Percentiles rank a stretch among this genome's conserved stretches.
Evolutionary conservation across 2,797 vertebrate species (phyloP).

Genomic region (Oophaga sylvatica): DNA sequence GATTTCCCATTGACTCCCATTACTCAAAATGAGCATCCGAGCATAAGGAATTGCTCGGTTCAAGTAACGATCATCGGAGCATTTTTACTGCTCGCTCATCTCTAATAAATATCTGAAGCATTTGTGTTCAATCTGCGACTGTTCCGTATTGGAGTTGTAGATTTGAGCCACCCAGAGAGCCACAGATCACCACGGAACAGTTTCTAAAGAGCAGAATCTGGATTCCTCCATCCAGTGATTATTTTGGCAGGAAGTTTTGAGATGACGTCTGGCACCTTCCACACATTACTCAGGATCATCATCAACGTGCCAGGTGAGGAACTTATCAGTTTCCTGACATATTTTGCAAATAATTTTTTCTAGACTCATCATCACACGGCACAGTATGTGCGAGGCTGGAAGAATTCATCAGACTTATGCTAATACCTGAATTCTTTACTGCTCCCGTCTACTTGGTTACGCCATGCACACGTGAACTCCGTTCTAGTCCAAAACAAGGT

Average conservation of each 20-base stretch:
- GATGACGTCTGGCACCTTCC: not conserved
- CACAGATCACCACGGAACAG: too few relatives aligned
- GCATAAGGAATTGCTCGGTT: too few relatives aligned
- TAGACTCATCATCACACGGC: not conserved
- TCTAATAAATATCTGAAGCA: too few relatives aligned
- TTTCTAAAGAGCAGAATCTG: not conserved
- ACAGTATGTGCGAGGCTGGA: not conserved
- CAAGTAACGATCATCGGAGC: too few relatives aligned
- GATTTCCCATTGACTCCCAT: too few relatives aligned
- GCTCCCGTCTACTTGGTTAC: not conserved
- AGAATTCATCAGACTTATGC: constrained; percentile 30
- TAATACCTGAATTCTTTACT: constrained; percentile 28
- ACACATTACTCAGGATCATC: not conserved
- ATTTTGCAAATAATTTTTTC: not conserved
- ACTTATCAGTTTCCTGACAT: not conserved
- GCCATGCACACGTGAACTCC: not conserved
- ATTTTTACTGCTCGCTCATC: too few relatives aligned
- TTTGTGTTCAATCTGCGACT: too few relatives aligned
- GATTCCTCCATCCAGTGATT: not conserved
- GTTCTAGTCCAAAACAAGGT: too few relatives aligned
- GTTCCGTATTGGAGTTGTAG: too few relatives aligned
- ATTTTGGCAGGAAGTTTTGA: not conserved
- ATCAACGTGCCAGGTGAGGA: constrained; percentile 9
- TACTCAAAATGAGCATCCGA: too few relatives aligned
- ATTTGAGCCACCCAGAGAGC: too few relatives aligned